Conservation (phyloP, 2,888 invertebrate species). For the Ctenicera cuprea region DNA sequence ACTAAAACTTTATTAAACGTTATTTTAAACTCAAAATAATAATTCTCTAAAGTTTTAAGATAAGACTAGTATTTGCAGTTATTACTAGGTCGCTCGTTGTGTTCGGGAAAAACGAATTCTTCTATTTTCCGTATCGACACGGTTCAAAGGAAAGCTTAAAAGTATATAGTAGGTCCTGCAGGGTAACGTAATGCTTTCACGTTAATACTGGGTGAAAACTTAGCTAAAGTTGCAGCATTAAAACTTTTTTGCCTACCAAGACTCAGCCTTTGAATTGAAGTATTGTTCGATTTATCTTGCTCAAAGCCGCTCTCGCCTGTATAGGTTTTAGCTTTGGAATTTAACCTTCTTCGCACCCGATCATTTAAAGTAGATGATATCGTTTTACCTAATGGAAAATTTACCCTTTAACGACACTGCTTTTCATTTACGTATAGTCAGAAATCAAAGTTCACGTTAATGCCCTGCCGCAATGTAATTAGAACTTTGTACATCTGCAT, state of each 20-base stretch:
- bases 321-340: slow-evolving; percentile 16
- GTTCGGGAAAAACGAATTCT: too few relatives aligned
- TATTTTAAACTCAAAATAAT: too few relatives aligned
- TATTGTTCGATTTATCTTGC: slow-evolving; percentile 38
- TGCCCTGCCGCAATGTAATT: too few relatives aligned
- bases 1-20: too few relatives aligned
- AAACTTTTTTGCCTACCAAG: slow-evolving; percentile 39
- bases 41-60: too few relatives aligned
- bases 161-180: slow-evolving; percentile 13
- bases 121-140: too few relatives aligned
- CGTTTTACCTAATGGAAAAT: neutral
- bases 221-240: slow-evolving; percentile 37
- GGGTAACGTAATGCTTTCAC: slow-evolving; percentile 26
- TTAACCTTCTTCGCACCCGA: slow-evolving; percentile 7
- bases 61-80: too few relatives aligned
- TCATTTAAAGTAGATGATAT: slow-evolving; percentile 17
- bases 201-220: slow-evolving; percentile 31
- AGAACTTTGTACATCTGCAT: too few relatives aligned
- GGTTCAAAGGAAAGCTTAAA: slow-evolving; percentile 1
- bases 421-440: neutral
- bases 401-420: neutral
- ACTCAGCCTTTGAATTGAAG: slow-evolving; percentile 27
- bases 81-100: too few relatives aligned
- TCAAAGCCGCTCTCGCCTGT: neutral
- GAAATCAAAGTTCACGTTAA: too few relatives aligned